These are phyloP conservation scores for Cosmia trapezina DNA, from an alignment of 2,888 invertebrate genomes.

Conservation along the genomic window DNA sequence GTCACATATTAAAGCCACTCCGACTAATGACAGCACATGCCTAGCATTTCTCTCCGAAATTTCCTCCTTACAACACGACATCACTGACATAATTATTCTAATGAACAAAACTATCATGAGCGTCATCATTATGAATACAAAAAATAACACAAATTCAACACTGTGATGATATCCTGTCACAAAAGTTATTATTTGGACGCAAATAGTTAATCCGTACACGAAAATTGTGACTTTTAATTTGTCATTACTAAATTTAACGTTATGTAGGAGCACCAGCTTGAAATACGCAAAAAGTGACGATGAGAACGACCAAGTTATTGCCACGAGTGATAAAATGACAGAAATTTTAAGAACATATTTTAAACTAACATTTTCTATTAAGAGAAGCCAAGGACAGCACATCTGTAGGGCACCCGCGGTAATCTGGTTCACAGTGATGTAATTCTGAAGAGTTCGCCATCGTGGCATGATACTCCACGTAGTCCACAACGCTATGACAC, in stretches of 20 bases:
- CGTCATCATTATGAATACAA: constrained; percentile 9
- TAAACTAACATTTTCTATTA: not conserved
- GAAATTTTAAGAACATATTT: constrained; percentile 8
- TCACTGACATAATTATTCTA: constrained; percentile 10
- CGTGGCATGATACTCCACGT: constrained; percentile 57
- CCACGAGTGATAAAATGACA: constrained; percentile 7
- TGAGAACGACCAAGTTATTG: constrained; percentile 41
- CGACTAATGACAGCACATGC: constrained; percentile 6
- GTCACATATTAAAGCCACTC: constrained; percentile 19
- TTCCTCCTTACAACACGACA: constrained; percentile 18
- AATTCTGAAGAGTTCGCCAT: constrained; percentile 64
- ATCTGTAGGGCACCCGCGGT: constrained; percentile 54
- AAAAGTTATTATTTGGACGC: constrained; percentile 5
- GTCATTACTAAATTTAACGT: constrained; percentile 4
- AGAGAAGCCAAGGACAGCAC: not conserved
- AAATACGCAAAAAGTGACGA: constrained; percentile 55
- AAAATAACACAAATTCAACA: not conserved
- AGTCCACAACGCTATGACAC: constrained; percentile 45
- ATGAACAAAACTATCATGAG: constrained; percentile 18
- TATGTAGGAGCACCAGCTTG: constrained; percentile 54
- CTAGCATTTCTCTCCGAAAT: not conserved
- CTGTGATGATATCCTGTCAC: not conserved
- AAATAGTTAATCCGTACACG: constrained; percentile 15
- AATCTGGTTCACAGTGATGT: constrained; percentile 58
- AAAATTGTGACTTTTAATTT: constrained; percentile 11